Percentiles rank a stretch among this genome's conserved stretches.
Conservation (phyloP, 37 sponge, comb jelly and placozoan species). For the Bolinopsis microptera region DNA sequence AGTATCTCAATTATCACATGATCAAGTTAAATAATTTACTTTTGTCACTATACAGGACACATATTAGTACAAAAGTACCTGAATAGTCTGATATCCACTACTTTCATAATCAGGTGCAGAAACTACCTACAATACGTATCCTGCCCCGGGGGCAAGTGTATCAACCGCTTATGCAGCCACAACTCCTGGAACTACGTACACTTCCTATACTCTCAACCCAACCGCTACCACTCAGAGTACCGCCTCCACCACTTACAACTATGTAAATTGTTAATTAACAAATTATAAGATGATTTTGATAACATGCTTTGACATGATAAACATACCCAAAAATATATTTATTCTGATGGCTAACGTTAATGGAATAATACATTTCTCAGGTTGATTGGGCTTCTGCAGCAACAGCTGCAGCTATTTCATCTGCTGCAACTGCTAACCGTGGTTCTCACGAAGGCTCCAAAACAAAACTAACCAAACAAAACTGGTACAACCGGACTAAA, state of each 20-base stretch:
- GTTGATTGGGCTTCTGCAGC: conserved; percentile 23
- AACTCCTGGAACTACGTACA: conserved; percentile 25
- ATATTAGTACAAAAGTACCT: no score
- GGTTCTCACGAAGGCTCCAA: neutral
- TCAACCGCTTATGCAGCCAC: neutral
- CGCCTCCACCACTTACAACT: conserved; percentile 35
- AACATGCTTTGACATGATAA: no score
- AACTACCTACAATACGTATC: conserved; percentile 19
- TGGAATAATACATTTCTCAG: no score
- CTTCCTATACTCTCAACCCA: conserved; percentile 19
- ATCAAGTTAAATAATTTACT: no score
- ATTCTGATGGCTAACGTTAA: no score
- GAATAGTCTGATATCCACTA: no score
- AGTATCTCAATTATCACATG: no score
- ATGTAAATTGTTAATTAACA: neutral
- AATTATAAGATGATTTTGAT: no score
- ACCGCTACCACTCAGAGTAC: neutral
- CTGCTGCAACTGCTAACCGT: neutral
- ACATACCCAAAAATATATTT: no score
- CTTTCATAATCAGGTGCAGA: conserved; percentile 55
- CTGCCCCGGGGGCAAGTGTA: neutral
- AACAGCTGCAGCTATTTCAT: conserved; percentile 15
- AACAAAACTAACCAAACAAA: neutral
- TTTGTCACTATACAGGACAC: no score
- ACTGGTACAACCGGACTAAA: conserved; percentile 17